Evolutionary conservation across 2,888 invertebrate species (phyloP), one percentile per base, ranked within the genome.

Genomic region (Zygogramma bicolorata): DNA sequence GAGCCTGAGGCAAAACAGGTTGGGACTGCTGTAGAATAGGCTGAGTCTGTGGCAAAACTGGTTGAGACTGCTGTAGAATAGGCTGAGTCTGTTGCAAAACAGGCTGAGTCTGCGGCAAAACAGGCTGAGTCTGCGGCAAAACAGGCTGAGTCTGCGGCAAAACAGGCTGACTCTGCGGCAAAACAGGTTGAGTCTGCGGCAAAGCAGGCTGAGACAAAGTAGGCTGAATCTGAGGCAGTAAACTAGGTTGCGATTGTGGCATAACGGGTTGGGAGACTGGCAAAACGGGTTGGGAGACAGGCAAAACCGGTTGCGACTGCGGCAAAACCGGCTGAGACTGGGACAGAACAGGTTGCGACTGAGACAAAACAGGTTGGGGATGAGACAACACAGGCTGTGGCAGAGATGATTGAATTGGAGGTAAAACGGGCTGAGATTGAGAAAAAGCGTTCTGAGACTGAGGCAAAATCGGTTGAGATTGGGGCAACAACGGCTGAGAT

Each of bases 341-440:
- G 18, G 27, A 22, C 3, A 42, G 7, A 5, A 34, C 53, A 34
- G 60, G 60, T 60, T 60, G 60, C 5, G 60, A n/a, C 4, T 60
- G 60, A n/a, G 34, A 40, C 4, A 59, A 15, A 31, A 59, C 31
- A n/a, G 53, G 18, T 63, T 69, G 69, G 4, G 27, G 27, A 29
- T 69, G 69, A 18, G 69, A 29, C 15, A 34, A 27, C 6, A 61
- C 46, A 31, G 46, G 34, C 15, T 66, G 71, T 18, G 20, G 53
- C 62, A 67, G n/a, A 49, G 62, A 6, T 15, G 61, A 40, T 31
- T 68, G 65, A 8, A 42, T 40, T 31, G 27, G 65, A 13, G 59
- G 75, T 58, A 72, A 77, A 76, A 80, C 40, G 40, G 57, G 60
- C 59, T 67, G 59, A 15, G 61, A 20, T 34, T 66, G 66, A 2